phyloP scores from a whole-genome alignment of 2,113 vertebrate species.

The Petrocephalus zakoni region DNA sequence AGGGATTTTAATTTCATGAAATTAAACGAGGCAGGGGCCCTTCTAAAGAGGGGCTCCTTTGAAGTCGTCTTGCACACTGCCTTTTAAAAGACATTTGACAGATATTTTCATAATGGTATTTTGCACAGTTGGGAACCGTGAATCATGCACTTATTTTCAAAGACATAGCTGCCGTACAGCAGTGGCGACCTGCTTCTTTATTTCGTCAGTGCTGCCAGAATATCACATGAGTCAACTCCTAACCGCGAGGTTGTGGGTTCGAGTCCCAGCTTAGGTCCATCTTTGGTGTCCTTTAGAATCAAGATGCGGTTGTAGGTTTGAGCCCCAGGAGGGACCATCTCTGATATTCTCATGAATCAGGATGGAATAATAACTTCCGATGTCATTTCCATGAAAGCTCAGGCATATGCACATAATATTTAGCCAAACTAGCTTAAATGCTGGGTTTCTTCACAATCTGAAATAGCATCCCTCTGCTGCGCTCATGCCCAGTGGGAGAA shows the following conservation, averaged over 20 bases:
- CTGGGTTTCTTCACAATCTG: background rate
- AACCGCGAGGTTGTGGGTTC: background rate
- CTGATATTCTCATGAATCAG: background rate
- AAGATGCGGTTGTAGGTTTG: no score
- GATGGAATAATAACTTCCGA: background rate
- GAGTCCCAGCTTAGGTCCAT: background rate
- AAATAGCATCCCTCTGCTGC: background rate
- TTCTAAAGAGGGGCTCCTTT: background rate
- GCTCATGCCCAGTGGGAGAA: background rate
- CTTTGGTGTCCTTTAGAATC: no score
- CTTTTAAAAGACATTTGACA: conserved; percentile 2
- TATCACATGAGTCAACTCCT: background rate
- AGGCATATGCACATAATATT: background rate
- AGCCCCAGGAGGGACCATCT: background rate
- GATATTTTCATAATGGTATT: conserved; percentile 1
- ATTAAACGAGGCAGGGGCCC: background rate
- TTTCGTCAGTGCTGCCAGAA: background rate
- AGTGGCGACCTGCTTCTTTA: background rate
- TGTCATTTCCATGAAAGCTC: background rate
- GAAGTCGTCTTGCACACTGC: background rate
- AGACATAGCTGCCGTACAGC: background rate
- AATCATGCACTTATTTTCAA: background rate
- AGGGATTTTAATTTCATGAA: conserved; percentile 7
- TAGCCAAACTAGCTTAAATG: background rate
- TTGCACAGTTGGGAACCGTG: background rate